A percentile compares a stretch with the other conserved stretches of the same genome.
Conservation (phyloP, 2,113 vertebrate species). For the Apus apus region DNA sequence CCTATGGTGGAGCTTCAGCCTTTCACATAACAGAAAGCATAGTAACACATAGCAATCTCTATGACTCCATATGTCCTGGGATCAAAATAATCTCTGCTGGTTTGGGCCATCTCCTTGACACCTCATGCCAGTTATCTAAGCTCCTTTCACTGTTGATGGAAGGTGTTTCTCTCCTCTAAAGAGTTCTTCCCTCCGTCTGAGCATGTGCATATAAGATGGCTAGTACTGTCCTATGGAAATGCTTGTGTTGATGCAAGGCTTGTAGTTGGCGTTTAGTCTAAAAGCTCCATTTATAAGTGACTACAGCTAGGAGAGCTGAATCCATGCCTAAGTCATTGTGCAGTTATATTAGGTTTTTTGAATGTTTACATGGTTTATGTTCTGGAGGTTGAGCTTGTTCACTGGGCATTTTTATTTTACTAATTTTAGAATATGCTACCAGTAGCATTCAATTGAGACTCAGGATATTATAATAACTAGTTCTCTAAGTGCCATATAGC, state of each 20-base stretch:
- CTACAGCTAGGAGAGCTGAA: not conserved
- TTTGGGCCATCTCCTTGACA: not conserved
- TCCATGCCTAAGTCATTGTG: not conserved
- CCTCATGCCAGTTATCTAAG: not conserved
- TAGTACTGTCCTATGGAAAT: not conserved
- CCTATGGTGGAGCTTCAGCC: not conserved
- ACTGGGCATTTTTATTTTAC: not conserved
- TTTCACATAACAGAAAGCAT: not conserved
- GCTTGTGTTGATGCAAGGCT: not conserved
- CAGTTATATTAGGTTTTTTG: not conserved
- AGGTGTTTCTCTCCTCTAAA: not conserved
- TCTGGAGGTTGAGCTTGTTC: not conserved
- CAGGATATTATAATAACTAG: not conserved
- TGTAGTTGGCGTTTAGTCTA: not conserved
- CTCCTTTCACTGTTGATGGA: not conserved
- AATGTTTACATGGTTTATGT: not conserved
- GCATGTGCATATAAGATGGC: not conserved
- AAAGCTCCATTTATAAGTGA: not conserved
- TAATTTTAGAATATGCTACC: not conserved
- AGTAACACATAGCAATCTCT: not conserved
- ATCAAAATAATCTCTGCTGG: not conserved
- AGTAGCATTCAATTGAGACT: not conserved
- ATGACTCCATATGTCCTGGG: not conserved
- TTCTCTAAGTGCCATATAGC: not conserved
- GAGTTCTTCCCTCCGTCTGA: not conserved